Evolutionary conservation across 2,888 invertebrate species (phyloP).

Genomic region (Hydropsyche betteni): DNA sequence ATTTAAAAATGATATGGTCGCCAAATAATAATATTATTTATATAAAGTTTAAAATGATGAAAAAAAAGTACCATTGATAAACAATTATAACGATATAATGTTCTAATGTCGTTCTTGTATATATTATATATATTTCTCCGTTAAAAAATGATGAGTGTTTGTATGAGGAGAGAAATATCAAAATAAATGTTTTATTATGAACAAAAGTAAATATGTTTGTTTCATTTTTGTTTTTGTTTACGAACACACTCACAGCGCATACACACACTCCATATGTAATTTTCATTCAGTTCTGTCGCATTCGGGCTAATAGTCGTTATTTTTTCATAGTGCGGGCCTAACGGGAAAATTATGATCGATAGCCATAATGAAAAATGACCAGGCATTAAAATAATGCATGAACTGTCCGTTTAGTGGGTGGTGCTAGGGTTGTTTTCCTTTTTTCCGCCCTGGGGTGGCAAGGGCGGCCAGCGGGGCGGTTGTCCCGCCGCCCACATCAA

Average conservation of each 20-base stretch:
- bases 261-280: not conserved
- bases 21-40: conserved; percentile 52
- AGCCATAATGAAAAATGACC: conserved; percentile 48
- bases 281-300: not conserved
- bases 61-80: conserved; percentile 48
- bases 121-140: conserved; percentile 49
- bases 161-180: conserved; percentile 48
- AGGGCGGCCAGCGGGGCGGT: conserved; percentile 9
- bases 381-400: conserved; percentile 47
- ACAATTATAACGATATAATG: conserved; percentile 48
- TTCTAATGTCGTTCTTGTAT: conserved; percentile 51
- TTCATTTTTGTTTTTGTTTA: conserved; percentile 43
- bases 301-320: not conserved
- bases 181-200: conserved; percentile 53
- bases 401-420: conserved; percentile 45
- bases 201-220: conserved; percentile 47
- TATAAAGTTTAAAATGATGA: conserved; percentile 45
- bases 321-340: conserved; percentile 11
- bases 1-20: conserved; percentile 50
- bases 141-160: conserved; percentile 50
- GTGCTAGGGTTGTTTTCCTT: conserved; percentile 1
- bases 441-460: conserved; percentile 12
- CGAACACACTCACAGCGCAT: not conserved
- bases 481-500: conserved; percentile 46
- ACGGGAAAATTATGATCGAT: conserved; percentile 46